Evolutionary conservation across 35 echinoderm and acorn worm genomes (phyloP).

Genomic region (Heliocidaris erythrogramma): DNA sequence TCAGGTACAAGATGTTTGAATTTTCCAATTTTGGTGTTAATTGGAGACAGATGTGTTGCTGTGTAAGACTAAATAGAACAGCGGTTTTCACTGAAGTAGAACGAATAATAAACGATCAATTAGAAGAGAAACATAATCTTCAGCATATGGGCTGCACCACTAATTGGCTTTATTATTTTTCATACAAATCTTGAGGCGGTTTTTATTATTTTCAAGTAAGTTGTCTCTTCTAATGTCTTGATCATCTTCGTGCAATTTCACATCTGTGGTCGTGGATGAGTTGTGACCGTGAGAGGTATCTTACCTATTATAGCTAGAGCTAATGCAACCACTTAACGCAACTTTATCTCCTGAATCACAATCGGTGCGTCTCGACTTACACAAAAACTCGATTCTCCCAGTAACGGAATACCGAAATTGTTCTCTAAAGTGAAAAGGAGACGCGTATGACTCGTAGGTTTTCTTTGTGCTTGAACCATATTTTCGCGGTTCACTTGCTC

Average conservation of each 20-base stretch:
- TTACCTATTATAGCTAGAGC: background rate
- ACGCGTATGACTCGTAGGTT: background rate
- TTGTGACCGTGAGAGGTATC: background rate
- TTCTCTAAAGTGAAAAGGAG: background rate
- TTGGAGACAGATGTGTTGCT: too few relatives aligned
- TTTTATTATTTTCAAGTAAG: background rate
- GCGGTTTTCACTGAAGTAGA: too few relatives aligned
- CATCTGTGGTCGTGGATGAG: background rate
- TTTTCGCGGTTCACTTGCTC: background rate
- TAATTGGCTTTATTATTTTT: background rate
- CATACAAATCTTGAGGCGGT: background rate
- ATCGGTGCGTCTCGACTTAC: background rate
- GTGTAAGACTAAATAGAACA: too few relatives aligned
- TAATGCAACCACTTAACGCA: background rate
- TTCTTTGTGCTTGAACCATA: background rate
- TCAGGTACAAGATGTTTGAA: too few relatives aligned
- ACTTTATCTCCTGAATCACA: background rate
- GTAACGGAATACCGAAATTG: background rate
- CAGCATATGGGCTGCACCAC: too few relatives aligned
- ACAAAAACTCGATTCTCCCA: background rate
- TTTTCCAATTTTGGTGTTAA: too few relatives aligned
- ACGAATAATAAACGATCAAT: too few relatives aligned
- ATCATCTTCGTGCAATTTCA: background rate
- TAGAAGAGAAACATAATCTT: too few relatives aligned
- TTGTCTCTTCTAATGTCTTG: background rate